phyloP scores from a whole-genome alignment of 2,797 vertebrate genomes.

The Sebastes trivittatus region DNA sequence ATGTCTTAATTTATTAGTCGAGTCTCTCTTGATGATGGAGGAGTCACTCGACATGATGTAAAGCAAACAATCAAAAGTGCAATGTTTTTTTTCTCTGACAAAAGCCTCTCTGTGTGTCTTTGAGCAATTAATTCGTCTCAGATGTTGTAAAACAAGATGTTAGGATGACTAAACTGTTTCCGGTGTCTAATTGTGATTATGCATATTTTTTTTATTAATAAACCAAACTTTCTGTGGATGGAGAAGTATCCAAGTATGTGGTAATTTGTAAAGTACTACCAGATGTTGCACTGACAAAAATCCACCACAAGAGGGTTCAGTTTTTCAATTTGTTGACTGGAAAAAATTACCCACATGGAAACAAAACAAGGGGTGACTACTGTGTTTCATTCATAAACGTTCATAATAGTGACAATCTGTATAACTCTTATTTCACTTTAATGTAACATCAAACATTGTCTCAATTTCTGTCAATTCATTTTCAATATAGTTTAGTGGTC shows the following conservation, averaged over 20 bases:
- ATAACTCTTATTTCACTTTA: background rate
- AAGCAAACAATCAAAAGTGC: slow-evolving; percentile 13
- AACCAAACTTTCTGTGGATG: background rate
- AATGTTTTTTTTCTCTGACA: slow-evolving; percentile 3
- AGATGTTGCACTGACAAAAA: slow-evolving; percentile 16
- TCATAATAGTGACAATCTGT: background rate
- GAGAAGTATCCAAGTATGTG: background rate
- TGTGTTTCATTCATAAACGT: background rate
- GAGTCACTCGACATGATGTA: background rate
- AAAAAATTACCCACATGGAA: background rate
- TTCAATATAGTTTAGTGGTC: background rate
- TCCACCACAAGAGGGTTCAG: slow-evolving; percentile 32
- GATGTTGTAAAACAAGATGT: slow-evolving; percentile 14
- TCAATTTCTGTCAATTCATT: background rate
- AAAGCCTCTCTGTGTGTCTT: background rate
- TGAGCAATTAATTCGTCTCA: background rate
- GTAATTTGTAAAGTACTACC: background rate
- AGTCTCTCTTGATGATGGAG: slow-evolving; percentile 1
- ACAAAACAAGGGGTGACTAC: background rate
- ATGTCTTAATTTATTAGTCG: slow-evolving; percentile 61
- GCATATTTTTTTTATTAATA: background rate
- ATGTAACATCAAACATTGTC: background rate
- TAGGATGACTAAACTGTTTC: background rate
- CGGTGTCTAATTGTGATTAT: background rate
- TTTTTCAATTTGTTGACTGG: background rate